Base-by-base conservation (phyloP, 2,888 invertebrate genomes). In the Drosophila tripunctata region DNA sequence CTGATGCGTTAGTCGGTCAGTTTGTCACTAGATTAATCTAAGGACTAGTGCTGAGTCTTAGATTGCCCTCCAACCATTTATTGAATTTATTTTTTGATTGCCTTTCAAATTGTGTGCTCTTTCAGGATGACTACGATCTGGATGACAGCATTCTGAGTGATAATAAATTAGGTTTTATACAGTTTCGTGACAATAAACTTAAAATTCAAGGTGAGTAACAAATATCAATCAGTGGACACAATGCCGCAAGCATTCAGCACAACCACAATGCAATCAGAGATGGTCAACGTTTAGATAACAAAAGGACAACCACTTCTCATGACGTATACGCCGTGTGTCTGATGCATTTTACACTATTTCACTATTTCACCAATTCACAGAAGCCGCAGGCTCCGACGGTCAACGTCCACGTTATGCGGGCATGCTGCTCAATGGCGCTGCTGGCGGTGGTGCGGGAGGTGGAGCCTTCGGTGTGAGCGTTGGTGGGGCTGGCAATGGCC, bases 91-190 rank as follows among this genome's bases (percentile, higher is more conserved):
- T 44, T 50, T 43, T 47, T 52, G 44, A 63, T 69, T 67, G 56
- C n/a, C 43, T 36, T 36, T 65, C n/a, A 35, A 27, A 45, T 35
- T 22, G 14, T 45, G n/a, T 31, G 7, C 31, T 3, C 4, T 88
- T 87, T 10, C 79, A 91, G 91, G 91, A 91, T 38, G 91, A 91
- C 76, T 91, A 91, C 64, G 91, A 90, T 81, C 86, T 90, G 61
- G 91, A 91, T 71, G 89, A 87, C 67, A 90, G 88, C 75, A 74
- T 91, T 77, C 72, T 91, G 82, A 88, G 88, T 88, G 91, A 91
- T 89, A 91, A 89, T 89, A 90, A 91, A 87, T 88, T 91, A 82
- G 91, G 90, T 82, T 90, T 91, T 82, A 87, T 91, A 80, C 91
- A 91, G 77, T 89, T 91, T 86, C 91, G 88, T 75, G 91, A 91